Evolutionary conservation across 2,888 invertebrate species (phyloP).

Genomic region (Cistogaster globosa): DNA sequence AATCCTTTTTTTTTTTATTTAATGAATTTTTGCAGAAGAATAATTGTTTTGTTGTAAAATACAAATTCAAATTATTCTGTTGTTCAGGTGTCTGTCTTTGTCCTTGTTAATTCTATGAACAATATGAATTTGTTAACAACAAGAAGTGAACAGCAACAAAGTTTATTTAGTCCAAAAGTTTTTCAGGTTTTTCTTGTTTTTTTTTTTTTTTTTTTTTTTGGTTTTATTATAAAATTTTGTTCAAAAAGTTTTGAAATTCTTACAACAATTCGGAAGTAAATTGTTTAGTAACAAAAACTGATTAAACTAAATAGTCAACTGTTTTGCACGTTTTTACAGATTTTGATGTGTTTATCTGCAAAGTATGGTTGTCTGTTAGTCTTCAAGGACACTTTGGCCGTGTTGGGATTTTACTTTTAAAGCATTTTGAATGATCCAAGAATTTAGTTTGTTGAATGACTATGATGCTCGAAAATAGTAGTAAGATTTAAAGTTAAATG

Average conservation of each 20-base stretch:
- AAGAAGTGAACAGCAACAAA: constrained; percentile 23
- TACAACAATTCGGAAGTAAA: constrained; percentile 42
- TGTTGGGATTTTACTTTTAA: not conserved
- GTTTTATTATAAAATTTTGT: constrained; percentile 24
- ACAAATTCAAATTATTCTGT: constrained; percentile 13
- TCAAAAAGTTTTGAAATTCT: constrained; percentile 26
- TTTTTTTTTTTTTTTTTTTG: constrained; percentile 7
- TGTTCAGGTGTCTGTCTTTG: constrained; percentile 21
- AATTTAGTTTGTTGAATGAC: not conserved
- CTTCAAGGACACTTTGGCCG: not conserved
- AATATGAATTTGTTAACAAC: constrained; percentile 47
- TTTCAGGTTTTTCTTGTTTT: too few species aligned
- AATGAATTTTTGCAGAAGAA: not conserved
- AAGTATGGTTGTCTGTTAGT: not conserved
- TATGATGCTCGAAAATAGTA: too few species aligned
- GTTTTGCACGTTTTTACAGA: constrained; percentile 31
- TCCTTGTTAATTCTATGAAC: not conserved
- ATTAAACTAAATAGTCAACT: constrained; percentile 62
- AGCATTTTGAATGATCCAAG: not conserved
- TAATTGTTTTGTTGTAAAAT: constrained; percentile 12
- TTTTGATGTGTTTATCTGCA: not conserved
- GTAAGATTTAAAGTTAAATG: too few species aligned
- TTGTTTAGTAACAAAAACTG: constrained; percentile 33
- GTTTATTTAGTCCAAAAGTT: constrained; percentile 30
- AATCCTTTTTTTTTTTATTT: not conserved